Evolutionary conservation across 2,113 vertebrate genomes (phyloP), one percentile per base, ranked within the genome.

Genomic region (Cinclus cinclus): DNA sequence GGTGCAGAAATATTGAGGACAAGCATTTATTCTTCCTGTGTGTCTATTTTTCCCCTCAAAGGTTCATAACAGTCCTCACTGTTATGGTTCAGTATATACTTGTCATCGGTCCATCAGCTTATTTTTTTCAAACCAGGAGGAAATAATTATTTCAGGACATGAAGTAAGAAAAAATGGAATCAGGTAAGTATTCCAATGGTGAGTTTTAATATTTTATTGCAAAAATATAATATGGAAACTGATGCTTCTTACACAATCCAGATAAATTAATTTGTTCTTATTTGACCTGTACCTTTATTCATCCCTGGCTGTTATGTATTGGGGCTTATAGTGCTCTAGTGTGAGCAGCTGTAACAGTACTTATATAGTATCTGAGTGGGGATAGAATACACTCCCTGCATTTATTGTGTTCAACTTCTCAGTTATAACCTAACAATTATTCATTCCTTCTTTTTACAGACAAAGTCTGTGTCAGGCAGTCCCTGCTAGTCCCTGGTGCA

Each of bases 41-140:
- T 87, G 19, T 80, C 18, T 82, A 9, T 96, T 94, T 93, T 91
- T 94, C 17, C 82, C 9, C 39, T 59, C 42, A 94, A 97, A 99
- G 99, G 97, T 99, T 94, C 99, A 99, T 94, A 99, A 99, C 96
- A 99, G 99, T 83, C 98, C 98, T 92, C 97, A 97, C 28, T 99
- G 99, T 95, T 95, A 97, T 0, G 98, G 98, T 65, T 99, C 98
- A 8, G 98, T 99, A 77, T 99, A 99, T 95, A 98, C 97, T 67
- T 99, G 99, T 96, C 97, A 98, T 80, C 98, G 99, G 82, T 98
- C 99, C 9, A 92, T 99, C 96, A 99, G 99, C 94, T 97, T 99
- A 89, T 99, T 99, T 97, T 99, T 99, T 97, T 98, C 98, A 95
- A 99, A 98, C 78, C 99, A 99, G 95, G 98, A 99, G 20, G 99